phyloP scores from a whole-genome alignment of 2,113 vertebrate genomes.

The Rhizomys pruinosus region DNA sequence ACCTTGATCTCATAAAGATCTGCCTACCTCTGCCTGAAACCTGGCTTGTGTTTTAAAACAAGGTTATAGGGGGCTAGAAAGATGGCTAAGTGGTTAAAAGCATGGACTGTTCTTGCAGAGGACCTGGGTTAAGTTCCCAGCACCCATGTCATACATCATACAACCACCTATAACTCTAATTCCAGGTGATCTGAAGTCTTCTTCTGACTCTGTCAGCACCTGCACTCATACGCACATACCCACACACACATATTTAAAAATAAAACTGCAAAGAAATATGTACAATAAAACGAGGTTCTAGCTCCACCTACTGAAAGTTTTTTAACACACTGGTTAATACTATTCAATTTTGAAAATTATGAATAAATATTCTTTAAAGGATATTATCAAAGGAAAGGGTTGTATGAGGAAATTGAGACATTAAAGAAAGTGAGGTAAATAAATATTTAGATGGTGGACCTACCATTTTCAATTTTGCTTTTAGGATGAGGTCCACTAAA shows the following conservation, averaged over 20 bases:
- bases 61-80: background rate
- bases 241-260: background rate
- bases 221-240: background rate
- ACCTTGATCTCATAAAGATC: too few species aligned
- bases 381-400: constrained; percentile 31
- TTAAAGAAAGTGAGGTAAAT: constrained; percentile 36
- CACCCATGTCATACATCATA: background rate
- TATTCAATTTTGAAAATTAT: background rate
- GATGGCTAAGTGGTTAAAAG: background rate
- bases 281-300: background rate
- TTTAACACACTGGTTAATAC: background rate
- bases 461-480: constrained; percentile 98
- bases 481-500: constrained; percentile 98
- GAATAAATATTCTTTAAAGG: constrained; percentile 9
- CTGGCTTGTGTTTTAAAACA: background rate
- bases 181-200: background rate
- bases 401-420: constrained; percentile 25
- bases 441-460: constrained; percentile 67
- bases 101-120: background rate
- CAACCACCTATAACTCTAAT: background rate
- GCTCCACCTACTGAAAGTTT: background rate
- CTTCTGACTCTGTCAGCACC: background rate
- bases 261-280: background rate
- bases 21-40: too few species aligned
- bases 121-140: background rate